Evolutionary conservation across 2,888 invertebrate species (phyloP), one percentile per base, ranked within the genome.

Genomic region (Ophraella communa): DNA sequence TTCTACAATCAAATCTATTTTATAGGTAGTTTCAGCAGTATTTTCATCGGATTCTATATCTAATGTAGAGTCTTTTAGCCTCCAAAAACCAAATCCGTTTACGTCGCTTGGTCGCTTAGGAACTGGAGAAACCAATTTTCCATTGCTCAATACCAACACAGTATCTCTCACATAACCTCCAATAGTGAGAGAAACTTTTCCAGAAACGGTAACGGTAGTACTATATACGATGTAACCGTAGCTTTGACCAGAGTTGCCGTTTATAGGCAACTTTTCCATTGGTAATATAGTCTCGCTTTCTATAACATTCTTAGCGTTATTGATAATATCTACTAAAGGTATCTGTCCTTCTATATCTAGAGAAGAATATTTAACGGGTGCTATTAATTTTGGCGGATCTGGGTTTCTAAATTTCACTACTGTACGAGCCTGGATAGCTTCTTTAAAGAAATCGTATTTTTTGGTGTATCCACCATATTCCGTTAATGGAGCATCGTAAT

Each of bases 391-490:
- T 7, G 67, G 66, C 10, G 33, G 30, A 21, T 51, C 57, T 11
- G 66, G 65, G 1, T 54, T 33, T 17, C 52, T 65, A 1, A 63
- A 58, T 45, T 61, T 62, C 8, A 67, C 35, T 10, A 54, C 20
- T 21, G 60, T 78, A 65, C 81, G 79, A 60, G 76, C 71, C 10
- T 65, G 65, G 8, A 80, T 61, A 14, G 87, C 82, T 4, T 88
- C 82, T 71, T 89, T 86, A 56, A 94, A 86, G 1, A 85, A 86
- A 65, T 84, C 85, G 80, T 87, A 82, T 83, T 96, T 96, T 0
- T 85, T 83, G 0, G 94, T 95, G 0, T 91, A 90, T 83, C 96
- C 96, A 1, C 96, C 96, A 55, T 93, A 91, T 82, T 97, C 96
- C 10, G 86, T 87, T 70, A 97, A 82, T 0, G 96, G 96, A 1